phyloP scores from a whole-genome alignment of 2,797 vertebrate species.

The Gallinago nigripennis region DNA sequence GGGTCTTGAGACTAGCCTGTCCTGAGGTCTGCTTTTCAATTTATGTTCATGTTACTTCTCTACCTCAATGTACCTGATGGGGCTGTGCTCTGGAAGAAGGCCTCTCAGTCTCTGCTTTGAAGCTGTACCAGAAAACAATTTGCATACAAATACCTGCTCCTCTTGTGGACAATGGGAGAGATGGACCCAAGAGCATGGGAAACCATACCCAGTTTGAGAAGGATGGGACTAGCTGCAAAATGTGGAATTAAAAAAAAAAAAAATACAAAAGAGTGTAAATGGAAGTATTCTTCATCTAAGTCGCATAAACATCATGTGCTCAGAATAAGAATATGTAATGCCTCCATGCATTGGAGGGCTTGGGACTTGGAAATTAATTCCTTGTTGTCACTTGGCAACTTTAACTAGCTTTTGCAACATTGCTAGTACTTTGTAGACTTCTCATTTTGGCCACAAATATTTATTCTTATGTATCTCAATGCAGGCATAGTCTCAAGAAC shows the following conservation, averaged over 20 bases:
- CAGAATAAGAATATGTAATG: background rate
- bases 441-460: background rate
- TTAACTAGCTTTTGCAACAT: background rate
- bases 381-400: background rate
- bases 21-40: background rate
- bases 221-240: background rate
- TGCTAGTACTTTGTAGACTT: background rate
- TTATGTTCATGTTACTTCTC: background rate
- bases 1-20: background rate
- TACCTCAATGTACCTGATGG: background rate
- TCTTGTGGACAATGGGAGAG: fast-evolving
- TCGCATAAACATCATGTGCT: fast-evolving
- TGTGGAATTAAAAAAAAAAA: background rate
- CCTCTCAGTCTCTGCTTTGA: background rate
- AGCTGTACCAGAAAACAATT: background rate
- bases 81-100: background rate
- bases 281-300: background rate
- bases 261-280: background rate
- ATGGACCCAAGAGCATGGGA: background rate
- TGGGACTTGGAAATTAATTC: background rate
- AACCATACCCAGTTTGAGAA: background rate
- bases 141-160: background rate
- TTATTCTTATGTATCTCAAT: background rate
- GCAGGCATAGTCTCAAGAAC: background rate
- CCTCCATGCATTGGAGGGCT: background rate